These are phyloP conservation scores for Pogonus chalceus DNA, from an alignment of 1,140 invertebrate species.

Conservation along the genomic window DNA sequence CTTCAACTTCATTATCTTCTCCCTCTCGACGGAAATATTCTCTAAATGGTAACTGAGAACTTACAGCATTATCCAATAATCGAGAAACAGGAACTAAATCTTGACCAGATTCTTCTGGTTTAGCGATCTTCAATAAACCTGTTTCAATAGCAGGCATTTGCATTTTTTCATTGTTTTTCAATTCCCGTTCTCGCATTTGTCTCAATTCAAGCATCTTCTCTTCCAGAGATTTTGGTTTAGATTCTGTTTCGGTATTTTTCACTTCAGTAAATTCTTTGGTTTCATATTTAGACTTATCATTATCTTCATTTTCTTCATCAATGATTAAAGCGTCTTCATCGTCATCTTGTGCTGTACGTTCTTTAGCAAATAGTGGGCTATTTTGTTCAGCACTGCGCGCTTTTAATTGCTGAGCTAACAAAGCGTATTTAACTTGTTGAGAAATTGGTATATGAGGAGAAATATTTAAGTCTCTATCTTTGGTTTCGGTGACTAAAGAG, in stretches of 20 bases:
- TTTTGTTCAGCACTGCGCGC: constrained; percentile 28
- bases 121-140: constrained; percentile 16
- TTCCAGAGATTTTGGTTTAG: constrained; percentile 22
- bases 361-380: constrained; percentile 12
- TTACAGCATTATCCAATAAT: constrained; percentile 59
- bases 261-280: constrained; percentile 16
- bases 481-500: constrained; percentile 13
- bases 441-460: constrained; percentile 41
- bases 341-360: constrained; percentile 40
- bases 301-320: constrained; percentile 45
- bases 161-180: constrained; percentile 9
- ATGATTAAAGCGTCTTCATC: constrained; percentile 58
- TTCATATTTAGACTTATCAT: constrained; percentile 18
- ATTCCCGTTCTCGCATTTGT: constrained; percentile 30
- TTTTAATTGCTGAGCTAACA: constrained; percentile 65
- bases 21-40: constrained; percentile 47
- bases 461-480: constrained; percentile 23
- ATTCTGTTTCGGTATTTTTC: constrained; percentile 10
- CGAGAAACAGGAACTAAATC: constrained; percentile 69
- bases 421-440: constrained; percentile 68
- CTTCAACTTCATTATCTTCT: constrained; percentile 27
- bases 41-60: constrained; percentile 51
- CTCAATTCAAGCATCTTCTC: constrained; percentile 31
- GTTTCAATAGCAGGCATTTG: neutral
- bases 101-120: constrained; percentile 35